These are phyloP conservation scores for Alligator sinensis DNA, from an alignment of 2,113 vertebrate species.

Conservation along the genomic window DNA sequence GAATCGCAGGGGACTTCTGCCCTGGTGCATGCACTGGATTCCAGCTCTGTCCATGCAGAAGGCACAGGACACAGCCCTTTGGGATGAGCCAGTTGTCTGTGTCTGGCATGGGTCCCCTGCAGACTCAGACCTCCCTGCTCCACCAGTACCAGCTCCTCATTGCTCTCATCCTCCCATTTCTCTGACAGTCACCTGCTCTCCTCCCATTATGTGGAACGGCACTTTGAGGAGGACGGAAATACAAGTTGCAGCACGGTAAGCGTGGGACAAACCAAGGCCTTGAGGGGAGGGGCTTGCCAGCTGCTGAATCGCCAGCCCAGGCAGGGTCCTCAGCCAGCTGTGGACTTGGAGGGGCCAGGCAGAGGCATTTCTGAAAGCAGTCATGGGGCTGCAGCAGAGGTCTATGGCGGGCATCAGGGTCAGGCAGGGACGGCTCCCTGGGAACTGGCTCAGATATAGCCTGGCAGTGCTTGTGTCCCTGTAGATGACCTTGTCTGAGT, in stretches of 20 bases:
- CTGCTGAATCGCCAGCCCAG: no score
- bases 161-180: background rate
- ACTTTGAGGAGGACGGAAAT: slow-evolving; percentile 81
- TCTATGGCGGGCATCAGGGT: background rate
- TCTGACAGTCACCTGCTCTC: slow-evolving; percentile 89
- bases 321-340: no score
- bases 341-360: background rate
- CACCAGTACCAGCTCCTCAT: background rate
- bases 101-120: background rate
- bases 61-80: background rate
- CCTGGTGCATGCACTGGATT: no score
- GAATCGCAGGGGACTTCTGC: background rate
- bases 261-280: background rate
- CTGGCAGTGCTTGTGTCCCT: background rate
- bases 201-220: slow-evolving; percentile 88
- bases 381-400: background rate
- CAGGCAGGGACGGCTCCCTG: no score
- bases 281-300: no score
- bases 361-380: background rate
- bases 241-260: slow-evolving; percentile 84
- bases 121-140: background rate
- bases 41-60: background rate
- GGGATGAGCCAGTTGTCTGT: background rate
- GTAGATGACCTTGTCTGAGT: background rate
- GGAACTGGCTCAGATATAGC: background rate